Percentiles rank a stretch among this genome's conserved stretches.
Conservation (phyloP, 2,888 invertebrate genomes). For the Hypsopygia costalis region DNA sequence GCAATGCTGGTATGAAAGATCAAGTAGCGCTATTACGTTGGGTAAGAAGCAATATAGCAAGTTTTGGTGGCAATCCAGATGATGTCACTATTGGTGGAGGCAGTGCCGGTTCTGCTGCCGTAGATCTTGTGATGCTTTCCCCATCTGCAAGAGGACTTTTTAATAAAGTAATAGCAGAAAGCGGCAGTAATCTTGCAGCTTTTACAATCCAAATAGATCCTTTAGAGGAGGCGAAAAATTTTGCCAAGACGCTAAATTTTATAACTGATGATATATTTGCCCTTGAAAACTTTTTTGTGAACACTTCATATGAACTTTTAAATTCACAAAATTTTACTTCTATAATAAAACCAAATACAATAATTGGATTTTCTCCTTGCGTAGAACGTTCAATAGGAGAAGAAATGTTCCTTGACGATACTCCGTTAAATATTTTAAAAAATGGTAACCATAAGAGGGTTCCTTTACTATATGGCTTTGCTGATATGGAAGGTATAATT, state of each 20-base stretch:
- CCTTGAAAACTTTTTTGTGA: conserved; percentile 47
- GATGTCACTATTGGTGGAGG: conserved; percentile 48
- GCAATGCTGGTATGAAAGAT: conserved; percentile 61
- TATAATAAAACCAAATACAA: conserved; percentile 16
- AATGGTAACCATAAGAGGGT: conserved; percentile 17
- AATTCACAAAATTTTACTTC: conserved; percentile 11
- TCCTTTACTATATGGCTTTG: conserved; percentile 35
- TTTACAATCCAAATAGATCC: conserved; percentile 43
- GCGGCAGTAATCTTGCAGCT: conserved; percentile 33
- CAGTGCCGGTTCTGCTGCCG: conserved; percentile 48
- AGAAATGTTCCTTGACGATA: conserved; percentile 27
- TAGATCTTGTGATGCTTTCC: conserved; percentile 47
- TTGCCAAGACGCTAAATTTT: conserved; percentile 35
- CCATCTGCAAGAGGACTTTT: conserved; percentile 41
- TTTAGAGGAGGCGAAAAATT: conserved; percentile 37
- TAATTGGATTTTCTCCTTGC: conserved; percentile 27
- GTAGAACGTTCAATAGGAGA: conserved; percentile 25
- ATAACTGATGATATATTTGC: conserved; percentile 33
- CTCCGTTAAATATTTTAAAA: conserved; percentile 26
- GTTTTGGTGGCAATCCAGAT: conserved; percentile 51
- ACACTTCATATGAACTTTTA: conserved; percentile 29
- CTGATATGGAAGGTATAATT: conserved; percentile 37
- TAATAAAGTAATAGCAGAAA: conserved; percentile 45
- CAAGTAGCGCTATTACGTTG: conserved; percentile 47
- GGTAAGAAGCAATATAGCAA: conserved; percentile 47